Evolutionary conservation across 2,113 vertebrate species (phyloP).

Genomic region (Aspiorhynchus laticeps): DNA sequence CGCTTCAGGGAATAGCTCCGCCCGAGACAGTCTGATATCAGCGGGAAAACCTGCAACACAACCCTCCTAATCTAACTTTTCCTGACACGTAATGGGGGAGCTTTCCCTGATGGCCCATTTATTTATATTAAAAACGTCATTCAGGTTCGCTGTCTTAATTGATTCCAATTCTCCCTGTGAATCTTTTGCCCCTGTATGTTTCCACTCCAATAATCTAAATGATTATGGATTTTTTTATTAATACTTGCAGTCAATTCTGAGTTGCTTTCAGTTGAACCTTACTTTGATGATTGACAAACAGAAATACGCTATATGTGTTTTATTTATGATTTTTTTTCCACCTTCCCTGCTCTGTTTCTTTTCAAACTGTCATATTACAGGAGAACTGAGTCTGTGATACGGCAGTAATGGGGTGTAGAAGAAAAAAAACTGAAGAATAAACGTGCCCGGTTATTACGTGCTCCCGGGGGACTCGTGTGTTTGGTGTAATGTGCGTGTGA

Average conservation of each 20-base stretch:
- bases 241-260: slow-evolving; percentile 41
- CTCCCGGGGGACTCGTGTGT: slow-evolving; percentile 56
- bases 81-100: slow-evolving; percentile 59
- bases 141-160: slow-evolving; percentile 64
- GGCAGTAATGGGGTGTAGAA: slow-evolving; percentile 64
- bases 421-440: slow-evolving; percentile 25
- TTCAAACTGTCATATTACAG: slow-evolving; percentile 56
- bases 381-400: slow-evolving; percentile 55
- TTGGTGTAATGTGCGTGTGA: slow-evolving; percentile 47
- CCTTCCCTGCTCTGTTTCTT: slow-evolving; percentile 1
- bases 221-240: slow-evolving; percentile 60
- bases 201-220: slow-evolving; percentile 62
- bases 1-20: slow-evolving; percentile 57
- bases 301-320: slow-evolving; percentile 24
- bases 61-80: slow-evolving; percentile 62
- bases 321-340: slow-evolving; percentile 18
- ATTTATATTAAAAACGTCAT: slow-evolving; percentile 69
- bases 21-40: slow-evolving; percentile 45
- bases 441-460: slow-evolving; percentile 49
- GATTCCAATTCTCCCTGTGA: slow-evolving; percentile 58
- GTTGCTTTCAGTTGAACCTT: slow-evolving; percentile 39
- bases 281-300: slow-evolving; percentile 52
- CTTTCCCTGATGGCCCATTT: slow-evolving; percentile 64
- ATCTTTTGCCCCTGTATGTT: slow-evolving; percentile 47
- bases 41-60: slow-evolving; percentile 50